These are phyloP conservation scores for Crossaster papposus DNA, from an alignment of 53 echinoderm and acorn worm genomes.

Conservation along the genomic window DNA sequence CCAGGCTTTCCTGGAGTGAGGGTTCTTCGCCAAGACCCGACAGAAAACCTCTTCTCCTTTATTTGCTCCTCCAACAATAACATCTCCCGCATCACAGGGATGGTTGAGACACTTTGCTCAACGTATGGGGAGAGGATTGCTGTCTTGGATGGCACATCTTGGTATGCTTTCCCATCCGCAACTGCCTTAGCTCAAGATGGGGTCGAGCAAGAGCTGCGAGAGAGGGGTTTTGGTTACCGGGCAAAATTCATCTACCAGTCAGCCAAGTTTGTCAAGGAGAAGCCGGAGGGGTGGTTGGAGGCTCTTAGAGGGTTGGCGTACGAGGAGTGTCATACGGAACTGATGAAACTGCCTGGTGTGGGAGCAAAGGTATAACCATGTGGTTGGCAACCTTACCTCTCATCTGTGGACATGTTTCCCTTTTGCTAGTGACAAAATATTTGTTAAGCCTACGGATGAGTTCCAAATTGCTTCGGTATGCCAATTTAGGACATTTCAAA, in stretches of 20 bases:
- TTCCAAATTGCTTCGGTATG: too few species aligned
- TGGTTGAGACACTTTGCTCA: constrained; percentile 87
- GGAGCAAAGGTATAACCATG: constrained; percentile 79
- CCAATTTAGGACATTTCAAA: too few species aligned
- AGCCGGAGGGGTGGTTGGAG: constrained; percentile 75
- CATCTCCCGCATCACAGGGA: constrained; percentile 84
- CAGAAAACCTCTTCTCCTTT: constrained; percentile 91
- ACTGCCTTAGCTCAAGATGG: constrained; percentile 62
- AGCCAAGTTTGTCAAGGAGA: constrained; percentile 66
- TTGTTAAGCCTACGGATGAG: too few species aligned
- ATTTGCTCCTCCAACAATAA: constrained; percentile 99
- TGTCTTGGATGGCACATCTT: constrained; percentile 70
- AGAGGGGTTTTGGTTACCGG: constrained; percentile 87
- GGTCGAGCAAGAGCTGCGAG: constrained; percentile 75
- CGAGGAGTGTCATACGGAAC: constrained; percentile 72
- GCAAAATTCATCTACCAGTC: constrained; percentile 90
- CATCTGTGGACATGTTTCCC: too few species aligned
- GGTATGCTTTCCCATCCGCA: constrained; percentile 75
- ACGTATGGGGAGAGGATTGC: constrained; percentile 75
- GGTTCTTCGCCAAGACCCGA: constrained; percentile 84
- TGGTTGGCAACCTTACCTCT: too few species aligned
- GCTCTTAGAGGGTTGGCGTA: constrained; percentile 69
- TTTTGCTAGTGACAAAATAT: too few species aligned
- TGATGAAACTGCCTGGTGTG: constrained; percentile 83
- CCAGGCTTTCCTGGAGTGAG: constrained; percentile 79